phyloP scores from a whole-genome alignment of 1,140 invertebrate species.

The Neodiprion lecontei region DNA sequence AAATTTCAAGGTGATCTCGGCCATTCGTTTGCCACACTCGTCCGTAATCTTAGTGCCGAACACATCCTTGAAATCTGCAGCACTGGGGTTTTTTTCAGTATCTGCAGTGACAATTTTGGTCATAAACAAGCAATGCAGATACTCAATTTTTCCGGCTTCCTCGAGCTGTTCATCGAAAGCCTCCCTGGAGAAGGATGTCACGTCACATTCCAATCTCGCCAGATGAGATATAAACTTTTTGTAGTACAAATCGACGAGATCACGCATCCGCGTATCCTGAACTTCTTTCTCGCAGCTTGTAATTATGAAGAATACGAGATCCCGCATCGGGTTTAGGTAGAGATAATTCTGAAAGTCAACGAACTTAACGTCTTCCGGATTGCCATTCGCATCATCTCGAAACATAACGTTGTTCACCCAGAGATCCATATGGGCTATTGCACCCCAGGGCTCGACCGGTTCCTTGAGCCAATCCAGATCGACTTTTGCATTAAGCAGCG shows the following conservation, averaged over 20 bases:
- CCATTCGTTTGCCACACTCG: background rate
- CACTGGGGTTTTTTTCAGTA: constrained; percentile 21
- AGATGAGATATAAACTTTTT: constrained; percentile 54
- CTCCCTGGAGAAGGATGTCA: constrained; percentile 29
- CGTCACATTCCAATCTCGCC: constrained; percentile 42
- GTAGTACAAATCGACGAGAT: constrained; percentile 63
- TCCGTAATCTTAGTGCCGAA: background rate
- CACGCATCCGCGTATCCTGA: constrained; percentile 55
- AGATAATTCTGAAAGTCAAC: constrained; percentile 70
- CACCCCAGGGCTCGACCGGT: constrained; percentile 58
- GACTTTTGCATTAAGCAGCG: constrained; percentile 40
- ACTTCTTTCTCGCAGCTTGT: constrained; percentile 60
- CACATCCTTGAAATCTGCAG: background rate
- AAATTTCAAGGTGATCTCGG: no score
- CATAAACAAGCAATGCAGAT: constrained; percentile 47
- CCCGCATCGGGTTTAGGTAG: constrained; percentile 61
- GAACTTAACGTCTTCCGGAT: constrained; percentile 63
- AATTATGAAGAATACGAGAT: constrained; percentile 67
- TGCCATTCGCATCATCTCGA: constrained; percentile 36
- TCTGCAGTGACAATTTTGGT: constrained; percentile 47
- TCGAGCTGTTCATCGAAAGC: constrained; percentile 37
- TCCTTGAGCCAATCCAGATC: constrained; percentile 36
- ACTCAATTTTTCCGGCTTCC: constrained; percentile 37
- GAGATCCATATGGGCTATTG: constrained; percentile 66
- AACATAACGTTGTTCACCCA: constrained; percentile 72